Evolutionary conservation across 2,888 invertebrate species (phyloP).

Genomic region (Actias luna): DNA sequence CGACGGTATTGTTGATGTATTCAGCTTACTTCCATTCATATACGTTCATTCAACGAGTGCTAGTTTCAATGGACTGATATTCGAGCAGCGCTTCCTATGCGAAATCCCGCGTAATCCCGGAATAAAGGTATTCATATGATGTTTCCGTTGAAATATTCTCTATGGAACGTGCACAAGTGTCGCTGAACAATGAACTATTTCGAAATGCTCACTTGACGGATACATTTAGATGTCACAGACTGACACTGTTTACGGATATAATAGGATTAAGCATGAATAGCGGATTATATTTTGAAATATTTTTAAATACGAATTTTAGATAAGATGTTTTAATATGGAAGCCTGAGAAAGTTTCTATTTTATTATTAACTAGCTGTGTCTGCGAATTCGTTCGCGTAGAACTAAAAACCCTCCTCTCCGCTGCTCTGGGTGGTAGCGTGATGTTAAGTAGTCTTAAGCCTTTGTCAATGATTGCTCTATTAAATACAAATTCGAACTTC

Average conservation of each 20-base stretch:
- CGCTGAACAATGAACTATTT: conserved; percentile 46
- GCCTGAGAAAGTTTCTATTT: conserved; percentile 21
- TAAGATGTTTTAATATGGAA: neutral
- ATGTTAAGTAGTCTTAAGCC: no score
- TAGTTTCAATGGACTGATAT: conserved; percentile 58
- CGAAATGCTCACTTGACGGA: conserved; percentile 71
- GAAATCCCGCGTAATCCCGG: conserved; percentile 76
- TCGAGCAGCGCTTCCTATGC: conserved; percentile 77
- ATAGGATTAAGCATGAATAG: conserved; percentile 68
- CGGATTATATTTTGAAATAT: conserved; percentile 61
- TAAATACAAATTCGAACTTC: no score
- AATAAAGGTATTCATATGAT: conserved; percentile 70
- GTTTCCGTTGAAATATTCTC: conserved; percentile 61
- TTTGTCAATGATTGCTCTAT: no score
- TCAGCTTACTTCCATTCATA: conserved; percentile 59
- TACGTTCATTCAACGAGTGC: conserved; percentile 42
- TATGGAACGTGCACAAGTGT: conserved; percentile 40
- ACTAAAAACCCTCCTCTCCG: no score
- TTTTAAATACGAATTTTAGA: conserved; percentile 20
- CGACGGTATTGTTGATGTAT: conserved; percentile 54
- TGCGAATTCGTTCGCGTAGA: no score
- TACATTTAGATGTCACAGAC: conserved; percentile 59
- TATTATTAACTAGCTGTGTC: no score
- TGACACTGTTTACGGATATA: conserved; percentile 67
- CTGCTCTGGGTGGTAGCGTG: no score